A percentile compares a stretch with the other conserved stretches of the same genome.
Evolutionary conservation across 2,113 vertebrate genomes (phyloP).

Genomic region (Cynocephalus volans): DNA sequence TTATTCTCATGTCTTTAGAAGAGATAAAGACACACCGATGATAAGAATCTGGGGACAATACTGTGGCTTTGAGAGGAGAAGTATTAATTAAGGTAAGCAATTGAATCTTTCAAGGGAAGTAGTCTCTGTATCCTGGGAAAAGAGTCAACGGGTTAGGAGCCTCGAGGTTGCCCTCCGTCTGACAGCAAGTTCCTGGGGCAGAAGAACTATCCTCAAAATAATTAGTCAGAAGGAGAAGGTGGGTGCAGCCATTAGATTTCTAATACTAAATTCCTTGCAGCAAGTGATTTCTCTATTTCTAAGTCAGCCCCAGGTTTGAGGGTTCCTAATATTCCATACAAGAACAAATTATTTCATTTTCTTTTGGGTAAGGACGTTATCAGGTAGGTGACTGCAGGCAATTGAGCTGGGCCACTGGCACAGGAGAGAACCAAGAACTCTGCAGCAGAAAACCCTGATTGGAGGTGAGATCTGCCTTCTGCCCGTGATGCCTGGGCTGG

Average conservation of each 20-base stretch:
- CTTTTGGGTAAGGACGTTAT: neutral
- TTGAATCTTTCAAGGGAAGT: neutral
- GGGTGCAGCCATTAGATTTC: neutral
- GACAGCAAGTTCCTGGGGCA: neutral
- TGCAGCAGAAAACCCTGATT: neutral
- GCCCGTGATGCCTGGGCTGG: neutral
- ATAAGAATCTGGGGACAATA: neutral
- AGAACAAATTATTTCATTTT: conserved; percentile 42
- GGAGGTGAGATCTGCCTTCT: neutral
- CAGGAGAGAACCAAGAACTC: neutral
- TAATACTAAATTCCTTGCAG: neutral
- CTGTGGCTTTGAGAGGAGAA: neutral
- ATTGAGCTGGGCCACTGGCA: neutral
- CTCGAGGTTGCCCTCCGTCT: neutral
- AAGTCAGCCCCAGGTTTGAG: neutral
- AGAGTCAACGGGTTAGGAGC: accelerated
- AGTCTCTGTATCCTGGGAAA: neutral
- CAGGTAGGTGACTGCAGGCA: conserved; percentile 27
- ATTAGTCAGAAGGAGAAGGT: neutral
- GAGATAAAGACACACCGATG: neutral
- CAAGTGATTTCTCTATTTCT: conserved; percentile 18
- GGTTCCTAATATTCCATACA: conserved; percentile 25
- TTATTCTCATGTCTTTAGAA: neutral
- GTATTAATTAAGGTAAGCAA: neutral
- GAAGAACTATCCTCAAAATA: neutral